These are phyloP conservation scores for Calycopis cecrops DNA, from an alignment of 1,140 invertebrate genomes.

Conservation along the genomic window DNA sequence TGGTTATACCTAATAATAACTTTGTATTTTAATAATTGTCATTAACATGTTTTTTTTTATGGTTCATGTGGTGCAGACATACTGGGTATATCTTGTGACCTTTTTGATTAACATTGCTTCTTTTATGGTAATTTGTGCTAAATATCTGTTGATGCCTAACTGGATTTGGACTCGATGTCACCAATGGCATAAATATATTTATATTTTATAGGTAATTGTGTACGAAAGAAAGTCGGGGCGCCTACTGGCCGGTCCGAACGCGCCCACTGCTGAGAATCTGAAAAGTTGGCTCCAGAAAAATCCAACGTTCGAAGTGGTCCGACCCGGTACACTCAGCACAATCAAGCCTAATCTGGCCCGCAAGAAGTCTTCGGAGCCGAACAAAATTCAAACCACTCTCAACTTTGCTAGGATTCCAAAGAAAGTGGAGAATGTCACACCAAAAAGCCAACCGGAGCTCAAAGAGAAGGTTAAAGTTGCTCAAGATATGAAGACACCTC, in stretches of 20 bases:
- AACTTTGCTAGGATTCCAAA: constrained; percentile 61
- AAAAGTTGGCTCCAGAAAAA: constrained; percentile 90
- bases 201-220: constrained; percentile 79
- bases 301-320: constrained; percentile 89
- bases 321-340: constrained; percentile 76
- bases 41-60: background rate
- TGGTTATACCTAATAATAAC: background rate
- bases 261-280: constrained; percentile 85
- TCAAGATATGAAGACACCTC: constrained; percentile 28
- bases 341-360: constrained; percentile 54
- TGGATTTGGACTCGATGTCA: background rate
- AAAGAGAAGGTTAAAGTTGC: constrained; percentile 31
- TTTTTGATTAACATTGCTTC: background rate
- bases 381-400: constrained; percentile 68
- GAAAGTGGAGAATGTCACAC: constrained; percentile 35
- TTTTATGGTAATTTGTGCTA: background rate
- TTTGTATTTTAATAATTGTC: background rate
- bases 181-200: background rate
- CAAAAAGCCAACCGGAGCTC: constrained; percentile 34
- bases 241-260: constrained; percentile 83
- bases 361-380: constrained; percentile 45
- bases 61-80: too few species aligned
- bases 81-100: background rate
- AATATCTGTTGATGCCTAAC: too few species aligned
- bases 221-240: constrained; percentile 87